Percentiles rank a stretch among this genome's conserved stretches.
Conservation (phyloP, 2,888 invertebrate species). For the Caenorhabditis afra region DNA sequence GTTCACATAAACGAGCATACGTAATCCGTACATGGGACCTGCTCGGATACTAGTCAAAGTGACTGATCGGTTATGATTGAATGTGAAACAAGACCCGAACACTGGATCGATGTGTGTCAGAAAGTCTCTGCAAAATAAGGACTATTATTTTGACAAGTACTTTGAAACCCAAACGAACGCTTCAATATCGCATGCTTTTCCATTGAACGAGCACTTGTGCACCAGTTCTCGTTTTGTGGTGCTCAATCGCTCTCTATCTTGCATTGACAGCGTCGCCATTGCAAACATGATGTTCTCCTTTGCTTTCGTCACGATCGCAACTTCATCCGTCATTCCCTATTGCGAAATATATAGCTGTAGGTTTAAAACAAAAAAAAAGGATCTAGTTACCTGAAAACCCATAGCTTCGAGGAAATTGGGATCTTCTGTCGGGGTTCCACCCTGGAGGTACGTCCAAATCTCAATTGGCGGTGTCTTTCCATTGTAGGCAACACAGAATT, state of each 20-base stretch:
- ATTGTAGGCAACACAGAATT: slow-evolving; percentile 75
- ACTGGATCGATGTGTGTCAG: slow-evolving; percentile 75
- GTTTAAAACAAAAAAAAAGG: slow-evolving; percentile 6
- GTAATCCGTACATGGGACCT: slow-evolving; percentile 79
- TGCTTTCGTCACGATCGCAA: slow-evolving; percentile 80
- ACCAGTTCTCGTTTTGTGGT: slow-evolving; percentile 78
- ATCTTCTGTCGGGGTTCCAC: slow-evolving; percentile 72
- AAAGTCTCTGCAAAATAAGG: slow-evolving; percentile 75
- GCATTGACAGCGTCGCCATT: slow-evolving; percentile 76
- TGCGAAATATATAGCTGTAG: background rate
- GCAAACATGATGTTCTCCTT: slow-evolving; percentile 80
- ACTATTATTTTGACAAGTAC: too few species aligned
- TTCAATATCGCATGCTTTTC: slow-evolving; percentile 79
- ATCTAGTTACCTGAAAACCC: slow-evolving; percentile 74
- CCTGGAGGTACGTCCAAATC: slow-evolving; percentile 74
- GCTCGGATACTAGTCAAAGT: slow-evolving; percentile 75
- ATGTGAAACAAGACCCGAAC: slow-evolving; percentile 77
- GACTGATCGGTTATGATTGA: slow-evolving; percentile 74
- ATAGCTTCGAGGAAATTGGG: slow-evolving; percentile 77
- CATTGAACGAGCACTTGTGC: slow-evolving; percentile 80
- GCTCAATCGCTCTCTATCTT: slow-evolving; percentile 72
- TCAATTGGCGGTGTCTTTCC: slow-evolving; percentile 69
- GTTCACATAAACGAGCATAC: slow-evolving; percentile 78
- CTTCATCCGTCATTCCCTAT: slow-evolving; percentile 80
- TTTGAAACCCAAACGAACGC: slow-evolving; percentile 58